phyloP scores from a whole-genome alignment of 2,113 vertebrate species.

The Glaucomys volans region DNA sequence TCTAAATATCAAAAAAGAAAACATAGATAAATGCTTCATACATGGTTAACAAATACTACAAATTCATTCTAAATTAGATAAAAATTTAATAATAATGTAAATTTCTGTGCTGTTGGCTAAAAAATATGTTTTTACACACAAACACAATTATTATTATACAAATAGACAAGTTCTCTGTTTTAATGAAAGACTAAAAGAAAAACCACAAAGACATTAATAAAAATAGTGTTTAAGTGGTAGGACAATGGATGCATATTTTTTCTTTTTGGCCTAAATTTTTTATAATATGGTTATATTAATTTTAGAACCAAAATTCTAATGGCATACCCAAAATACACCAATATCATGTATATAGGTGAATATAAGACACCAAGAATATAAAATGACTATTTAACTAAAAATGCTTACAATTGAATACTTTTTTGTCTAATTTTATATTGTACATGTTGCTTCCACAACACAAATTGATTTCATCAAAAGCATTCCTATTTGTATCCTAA shows the following conservation, averaged over 20 bases:
- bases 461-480: background rate
- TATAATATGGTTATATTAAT: background rate
- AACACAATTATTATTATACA: constrained; percentile 13
- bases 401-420: background rate
- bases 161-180: background rate
- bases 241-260: background rate
- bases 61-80: background rate
- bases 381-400: background rate
- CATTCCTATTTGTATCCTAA: background rate
- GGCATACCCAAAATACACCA: background rate
- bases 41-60: background rate
- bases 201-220: background rate
- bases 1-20: background rate
- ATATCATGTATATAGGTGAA: background rate
- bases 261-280: background rate
- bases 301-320: constrained; percentile 41
- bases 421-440: background rate
- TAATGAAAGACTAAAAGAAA: background rate
- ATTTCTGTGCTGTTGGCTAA: background rate
- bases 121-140: background rate
- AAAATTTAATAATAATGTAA: background rate
- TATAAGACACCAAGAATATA: background rate
- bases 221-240: background rate
- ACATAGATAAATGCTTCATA: background rate
- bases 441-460: background rate